Evolutionary conservation across 2,888 invertebrate genomes (phyloP).

Genomic region (Hofmannophila pseudospretella): DNA sequence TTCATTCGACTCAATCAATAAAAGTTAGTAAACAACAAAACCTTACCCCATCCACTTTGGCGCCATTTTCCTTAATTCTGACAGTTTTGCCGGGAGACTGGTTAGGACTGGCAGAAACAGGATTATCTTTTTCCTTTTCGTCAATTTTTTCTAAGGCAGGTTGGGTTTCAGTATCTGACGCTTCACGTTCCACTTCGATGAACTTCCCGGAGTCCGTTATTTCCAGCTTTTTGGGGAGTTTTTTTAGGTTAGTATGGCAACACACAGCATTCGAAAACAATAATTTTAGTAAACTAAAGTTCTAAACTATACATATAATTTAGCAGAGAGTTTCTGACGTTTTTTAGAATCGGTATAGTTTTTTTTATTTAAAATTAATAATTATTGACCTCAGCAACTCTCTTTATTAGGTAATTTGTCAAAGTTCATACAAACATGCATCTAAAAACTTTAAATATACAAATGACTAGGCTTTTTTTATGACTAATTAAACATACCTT

Average conservation of each 20-base stretch:
- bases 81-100: constrained; percentile 65
- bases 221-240: constrained; percentile 66
- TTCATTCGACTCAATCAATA: no score
- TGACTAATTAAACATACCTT: constrained; percentile 53
- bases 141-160: constrained; percentile 8
- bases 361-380: no score
- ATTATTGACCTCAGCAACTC: no score
- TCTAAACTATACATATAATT: no score
- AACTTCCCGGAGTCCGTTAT: constrained; percentile 71
- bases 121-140: constrained; percentile 25
- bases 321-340: no score
- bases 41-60: constrained; percentile 49
- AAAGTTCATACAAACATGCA: no score
- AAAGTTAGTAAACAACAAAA: constrained; percentile 14
- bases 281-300: constrained; percentile 1
- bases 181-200: constrained; percentile 68
- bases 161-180: constrained; percentile 24
- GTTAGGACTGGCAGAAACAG: constrained; percentile 43
- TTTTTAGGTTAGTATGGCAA: constrained; percentile 54
- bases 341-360: no score
- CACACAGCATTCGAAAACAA: constrained; percentile 34
- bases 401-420: no score
- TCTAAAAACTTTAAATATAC: no score
- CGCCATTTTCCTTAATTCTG: constrained; percentile 63
- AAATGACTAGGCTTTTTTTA: no score